Evolutionary conservation across 92 coral and sea anemone genomes (phyloP).

Genomic region (Chrysogorgia sp.): DNA sequence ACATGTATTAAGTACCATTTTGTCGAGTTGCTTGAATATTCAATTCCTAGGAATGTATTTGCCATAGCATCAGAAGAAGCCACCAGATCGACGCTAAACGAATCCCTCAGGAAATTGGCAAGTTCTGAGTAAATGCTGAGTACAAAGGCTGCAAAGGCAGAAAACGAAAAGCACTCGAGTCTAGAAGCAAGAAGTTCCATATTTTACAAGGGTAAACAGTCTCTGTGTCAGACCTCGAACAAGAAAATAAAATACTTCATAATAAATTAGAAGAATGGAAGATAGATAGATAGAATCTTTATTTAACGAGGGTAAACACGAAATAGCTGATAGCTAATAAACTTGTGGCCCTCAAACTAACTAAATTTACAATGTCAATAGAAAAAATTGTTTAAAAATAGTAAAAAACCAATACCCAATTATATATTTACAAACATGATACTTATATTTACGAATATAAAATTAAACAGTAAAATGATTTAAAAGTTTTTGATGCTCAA

Average conservation of each 20-base stretch:
- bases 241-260: slow-evolving; percentile 45
- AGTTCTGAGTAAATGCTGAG: slow-evolving; percentile 47
- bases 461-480: too few species aligned
- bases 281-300: too few species aligned
- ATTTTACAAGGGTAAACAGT: slow-evolving; percentile 67
- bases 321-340: too few species aligned
- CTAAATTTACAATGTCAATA: too few species aligned
- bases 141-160: slow-evolving; percentile 16
- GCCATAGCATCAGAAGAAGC: slow-evolving; percentile 43
- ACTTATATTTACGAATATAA: too few species aligned
- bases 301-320: too few species aligned
- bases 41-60: slow-evolving; percentile 65
- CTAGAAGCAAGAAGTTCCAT: slow-evolving; percentile 60
- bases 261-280: too few species aligned
- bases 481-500: too few species aligned
- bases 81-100: slow-evolving; percentile 50
- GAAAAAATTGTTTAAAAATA: too few species aligned
- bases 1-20: slow-evolving; percentile 24
- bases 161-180: slow-evolving; percentile 57
- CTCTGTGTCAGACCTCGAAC: slow-evolving; percentile 47
- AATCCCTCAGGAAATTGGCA: slow-evolving; percentile 30
- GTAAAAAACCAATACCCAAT: too few species aligned
- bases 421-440: too few species aligned
- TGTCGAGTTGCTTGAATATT: slow-evolving; percentile 56
- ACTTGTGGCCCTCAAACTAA: too few species aligned